Percentiles rank a stretch among this genome's conserved stretches.
Evolutionary conservation across 2,888 invertebrate species (phyloP).

Genomic region (Brachyptera risi): DNA sequence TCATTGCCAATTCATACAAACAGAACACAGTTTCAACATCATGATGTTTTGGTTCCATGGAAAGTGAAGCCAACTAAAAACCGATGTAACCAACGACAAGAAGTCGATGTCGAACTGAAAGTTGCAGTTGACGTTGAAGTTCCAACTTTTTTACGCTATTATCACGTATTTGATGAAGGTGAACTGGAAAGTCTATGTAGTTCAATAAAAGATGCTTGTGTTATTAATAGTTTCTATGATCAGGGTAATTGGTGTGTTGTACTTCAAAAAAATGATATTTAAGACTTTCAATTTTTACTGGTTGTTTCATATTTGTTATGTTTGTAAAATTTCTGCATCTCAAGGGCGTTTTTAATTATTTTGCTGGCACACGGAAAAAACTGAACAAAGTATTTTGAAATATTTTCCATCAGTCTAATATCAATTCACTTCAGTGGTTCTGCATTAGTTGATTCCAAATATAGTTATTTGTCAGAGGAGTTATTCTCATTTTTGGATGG

Average conservation of each 20-base stretch:
- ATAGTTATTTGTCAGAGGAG: too few relatives aligned
- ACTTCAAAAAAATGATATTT: constrained; percentile 64
- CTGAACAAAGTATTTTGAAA: too few relatives aligned
- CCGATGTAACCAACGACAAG: constrained; percentile 22
- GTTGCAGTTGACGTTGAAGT: constrained; percentile 38
- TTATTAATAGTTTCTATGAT: constrained; percentile 79
- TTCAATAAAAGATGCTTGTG: constrained; percentile 49
- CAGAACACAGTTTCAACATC: constrained; percentile 82
- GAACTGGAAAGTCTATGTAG: constrained; percentile 69
- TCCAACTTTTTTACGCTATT: constrained; percentile 73
- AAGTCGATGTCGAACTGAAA: too few relatives aligned
- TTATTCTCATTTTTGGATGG: too few relatives aligned
- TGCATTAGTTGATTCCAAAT: too few relatives aligned
- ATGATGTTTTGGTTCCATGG: constrained; percentile 96
- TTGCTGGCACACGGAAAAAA: too few relatives aligned
- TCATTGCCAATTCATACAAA: constrained; percentile 81
- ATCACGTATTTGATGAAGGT: constrained; percentile 86
- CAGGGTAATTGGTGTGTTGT: constrained; percentile 95
- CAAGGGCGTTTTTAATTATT: too few relatives aligned
- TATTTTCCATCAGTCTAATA: too few relatives aligned
- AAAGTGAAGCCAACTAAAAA: constrained; percentile 55
- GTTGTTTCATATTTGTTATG: too few relatives aligned
- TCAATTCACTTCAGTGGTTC: too few relatives aligned
- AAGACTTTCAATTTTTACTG: too few relatives aligned
- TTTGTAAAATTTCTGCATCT: too few relatives aligned